These are phyloP conservation scores for Leptinotarsa peninsularis DNA, from an alignment of 2,888 invertebrate genomes.

Conservation along the genomic window DNA sequence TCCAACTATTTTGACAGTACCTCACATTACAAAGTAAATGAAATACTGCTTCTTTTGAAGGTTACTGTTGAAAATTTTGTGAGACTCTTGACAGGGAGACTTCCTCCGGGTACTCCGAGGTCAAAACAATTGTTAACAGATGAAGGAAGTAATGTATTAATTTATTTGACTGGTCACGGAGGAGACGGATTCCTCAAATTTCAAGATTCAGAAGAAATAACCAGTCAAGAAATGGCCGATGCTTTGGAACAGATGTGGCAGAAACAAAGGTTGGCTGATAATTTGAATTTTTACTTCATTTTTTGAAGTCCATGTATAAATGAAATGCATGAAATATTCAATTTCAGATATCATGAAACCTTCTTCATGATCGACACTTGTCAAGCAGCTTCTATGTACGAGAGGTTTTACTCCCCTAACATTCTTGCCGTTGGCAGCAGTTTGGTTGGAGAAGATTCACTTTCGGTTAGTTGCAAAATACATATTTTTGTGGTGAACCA, in stretches of 20 bases:
- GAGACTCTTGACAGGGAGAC: conserved; percentile 91
- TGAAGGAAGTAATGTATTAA: conserved; percentile 95
- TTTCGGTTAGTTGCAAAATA: conserved; percentile 76
- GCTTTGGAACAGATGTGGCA: conserved; percentile 99
- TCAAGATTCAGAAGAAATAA: conserved; percentile 99
- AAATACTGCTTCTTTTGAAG: conserved; percentile 62
- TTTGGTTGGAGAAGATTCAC: conserved; percentile 97
- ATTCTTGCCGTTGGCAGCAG: conserved; percentile 97
- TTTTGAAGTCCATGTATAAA: too few species aligned
- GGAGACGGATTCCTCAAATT: conserved; percentile 99
- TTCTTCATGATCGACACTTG: conserved; percentile 99
- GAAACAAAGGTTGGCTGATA: conserved; percentile 84
- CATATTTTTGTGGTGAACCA: background rate
- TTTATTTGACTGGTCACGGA: conserved; percentile 96
- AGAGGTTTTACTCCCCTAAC: conserved; percentile 97
- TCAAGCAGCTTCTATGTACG: conserved; percentile 98
- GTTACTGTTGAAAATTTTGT: conserved; percentile 99
- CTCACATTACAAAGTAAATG: too few species aligned
- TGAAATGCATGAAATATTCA: too few species aligned
- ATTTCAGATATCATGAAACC: conserved; percentile 91
- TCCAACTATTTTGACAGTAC: too few species aligned
- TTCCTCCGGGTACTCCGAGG: conserved; percentile 92
- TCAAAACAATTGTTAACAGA: conserved; percentile 96
- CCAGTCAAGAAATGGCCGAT: conserved; percentile 97
- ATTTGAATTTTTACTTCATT: background rate